Conservation (phyloP, 2,797 vertebrate genomes). For the Sciurus carolinensis region DNA sequence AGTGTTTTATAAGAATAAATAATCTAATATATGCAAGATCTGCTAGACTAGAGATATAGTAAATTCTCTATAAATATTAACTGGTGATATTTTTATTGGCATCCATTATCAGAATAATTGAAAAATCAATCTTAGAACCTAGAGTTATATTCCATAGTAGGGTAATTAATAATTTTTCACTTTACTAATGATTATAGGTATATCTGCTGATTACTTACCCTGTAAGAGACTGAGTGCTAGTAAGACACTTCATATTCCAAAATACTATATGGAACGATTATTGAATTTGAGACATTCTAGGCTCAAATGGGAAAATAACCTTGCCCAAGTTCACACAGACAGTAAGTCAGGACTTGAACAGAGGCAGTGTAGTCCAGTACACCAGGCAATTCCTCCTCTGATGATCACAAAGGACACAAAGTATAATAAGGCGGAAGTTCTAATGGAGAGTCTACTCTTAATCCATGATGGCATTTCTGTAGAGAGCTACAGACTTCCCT, state of each 20-base stretch:
- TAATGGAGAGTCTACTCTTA: background rate
- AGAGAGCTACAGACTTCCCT: background rate
- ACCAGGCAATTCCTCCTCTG: background rate
- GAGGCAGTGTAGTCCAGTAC: background rate
- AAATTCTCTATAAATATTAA: background rate
- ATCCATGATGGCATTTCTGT: background rate
- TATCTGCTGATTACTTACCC: background rate
- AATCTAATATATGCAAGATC: background rate
- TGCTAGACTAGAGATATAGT: background rate
- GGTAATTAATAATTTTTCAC: background rate
- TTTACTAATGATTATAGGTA: background rate
- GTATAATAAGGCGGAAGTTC: background rate
- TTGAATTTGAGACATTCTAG: background rate
- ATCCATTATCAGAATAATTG: background rate
- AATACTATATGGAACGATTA: background rate
- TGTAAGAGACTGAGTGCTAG: background rate
- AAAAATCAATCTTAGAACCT: slow-evolving; percentile 21
- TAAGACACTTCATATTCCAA: too few relatives aligned
- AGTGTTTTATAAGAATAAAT: background rate
- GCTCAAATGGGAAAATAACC: background rate
- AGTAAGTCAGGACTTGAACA: background rate
- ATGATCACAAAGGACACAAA: background rate
- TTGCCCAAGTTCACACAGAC: background rate
- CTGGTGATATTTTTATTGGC: background rate
- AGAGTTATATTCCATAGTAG: background rate